Base-by-base conservation (phyloP, 2,797 vertebrate genomes). In the Helostoma temminkii region DNA sequence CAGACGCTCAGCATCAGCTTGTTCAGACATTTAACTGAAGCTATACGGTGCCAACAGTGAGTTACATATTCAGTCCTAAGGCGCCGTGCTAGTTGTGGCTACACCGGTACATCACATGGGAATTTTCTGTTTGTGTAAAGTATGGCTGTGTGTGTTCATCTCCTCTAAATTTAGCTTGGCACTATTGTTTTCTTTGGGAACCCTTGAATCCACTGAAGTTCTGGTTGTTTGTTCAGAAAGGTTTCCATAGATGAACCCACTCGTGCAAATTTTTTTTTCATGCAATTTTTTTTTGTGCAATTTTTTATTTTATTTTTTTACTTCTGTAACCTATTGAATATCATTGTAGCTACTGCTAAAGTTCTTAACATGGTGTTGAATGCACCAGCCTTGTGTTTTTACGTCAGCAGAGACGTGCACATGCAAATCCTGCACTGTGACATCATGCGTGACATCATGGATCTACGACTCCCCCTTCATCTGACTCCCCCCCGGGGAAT, bases 381-480 rank as follows among this genome's bases (percentile, higher is more conserved):
- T 30, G 32, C 4, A 34, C 10, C 11, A 12, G 32, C 32, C 32
- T 34, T 11, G 32, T 41, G 10, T 12, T 34, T 54, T 57, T 19
- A 6, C 25, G 1, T 28, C 34, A 3, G 10, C 6, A 1, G 28
- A 34, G 1, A 36, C 24, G 9, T 50, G 46, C 71, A 54, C 28
- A 34, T 81, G 46, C 39, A 22, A 28, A 26, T 14, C 12, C 74
- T 57, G 65, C 63, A 50, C 56, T 7, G 63, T 83, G 71, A 81
- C 59, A 59, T 88, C 80, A 85, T 21, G 4, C 26, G 26, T 45
- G 64, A 77, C 62, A 36, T 77, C 49, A 67, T 12, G 7, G 56
- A 18, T 22, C 18, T 10, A n/a, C 47, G 21, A 21, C 52, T 21
- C 68, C 57, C 26, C 43, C 30, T 45, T 24, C 49, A 3, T 28